Percentiles rank a stretch among this genome's conserved stretches.
These are phyloP conservation scores for Pyrgilauda ruficollis DNA, from an alignment of 2,113 vertebrate genomes.

Conservation along the genomic window DNA sequence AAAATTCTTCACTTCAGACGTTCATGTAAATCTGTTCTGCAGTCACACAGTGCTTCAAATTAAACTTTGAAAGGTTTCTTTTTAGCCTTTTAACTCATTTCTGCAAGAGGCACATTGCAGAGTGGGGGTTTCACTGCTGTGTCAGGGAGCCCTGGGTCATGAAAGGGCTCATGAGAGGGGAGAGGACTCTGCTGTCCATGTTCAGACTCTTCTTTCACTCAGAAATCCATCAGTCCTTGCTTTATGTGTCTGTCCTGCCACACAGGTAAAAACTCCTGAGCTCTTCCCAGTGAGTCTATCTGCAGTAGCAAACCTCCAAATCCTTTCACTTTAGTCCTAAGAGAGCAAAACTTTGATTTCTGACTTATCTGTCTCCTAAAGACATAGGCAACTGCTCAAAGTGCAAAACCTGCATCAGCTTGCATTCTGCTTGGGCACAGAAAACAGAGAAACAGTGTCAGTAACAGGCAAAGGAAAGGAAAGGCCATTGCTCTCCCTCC, in stretches of 20 bases:
- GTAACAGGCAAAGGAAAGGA: background rate
- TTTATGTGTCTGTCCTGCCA: background rate
- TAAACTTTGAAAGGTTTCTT: background rate
- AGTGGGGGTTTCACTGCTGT: background rate
- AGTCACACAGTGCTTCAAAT: background rate
- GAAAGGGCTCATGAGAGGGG: background rate
- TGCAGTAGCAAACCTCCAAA: background rate
- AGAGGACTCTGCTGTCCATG: background rate
- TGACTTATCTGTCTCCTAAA: background rate
- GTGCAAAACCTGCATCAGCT: background rate
- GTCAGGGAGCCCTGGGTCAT: background rate
- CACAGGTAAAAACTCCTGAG: background rate
- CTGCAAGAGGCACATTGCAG: background rate
- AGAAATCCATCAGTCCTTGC: background rate
- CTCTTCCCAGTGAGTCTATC: background rate
- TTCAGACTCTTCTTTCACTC: background rate
- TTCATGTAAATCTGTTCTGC: conserved; percentile 3
- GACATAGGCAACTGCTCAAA: background rate
- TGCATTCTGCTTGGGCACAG: background rate
- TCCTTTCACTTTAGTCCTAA: background rate
- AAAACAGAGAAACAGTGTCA: background rate
- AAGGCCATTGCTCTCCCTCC: background rate
- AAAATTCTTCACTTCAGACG: background rate
- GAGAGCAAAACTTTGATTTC: background rate
- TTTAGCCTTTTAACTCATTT: background rate